Conservation (phyloP, 2,888 invertebrate species). For the Mellilla xanthometata region DNA sequence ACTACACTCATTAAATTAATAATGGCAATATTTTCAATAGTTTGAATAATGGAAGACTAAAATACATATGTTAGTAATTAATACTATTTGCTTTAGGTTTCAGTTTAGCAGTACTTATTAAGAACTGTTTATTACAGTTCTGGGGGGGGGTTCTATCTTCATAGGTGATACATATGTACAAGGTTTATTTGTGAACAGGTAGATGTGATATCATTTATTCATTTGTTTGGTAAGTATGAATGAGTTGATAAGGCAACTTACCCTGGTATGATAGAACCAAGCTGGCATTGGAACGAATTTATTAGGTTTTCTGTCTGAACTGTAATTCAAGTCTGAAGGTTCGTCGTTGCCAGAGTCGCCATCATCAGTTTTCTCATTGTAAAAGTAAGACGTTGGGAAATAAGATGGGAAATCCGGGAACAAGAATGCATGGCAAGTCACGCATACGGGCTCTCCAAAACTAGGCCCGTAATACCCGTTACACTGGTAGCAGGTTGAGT, state of each 20-base stretch:
- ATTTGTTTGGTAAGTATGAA: no score
- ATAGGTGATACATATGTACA: no score
- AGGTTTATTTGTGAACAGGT: no score
- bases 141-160: no score
- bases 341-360: constrained; percentile 98
- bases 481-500: constrained; percentile 90
- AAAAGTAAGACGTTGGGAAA: constrained; percentile 73
- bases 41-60: no score
- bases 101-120: no score
- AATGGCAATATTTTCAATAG: no score
- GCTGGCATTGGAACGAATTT: constrained; percentile 57
- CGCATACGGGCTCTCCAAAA: constrained; percentile 95
- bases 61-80: no score
- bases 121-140: no score
- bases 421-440: constrained; percentile 95
- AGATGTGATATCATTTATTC: no score
- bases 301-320: constrained; percentile 73
- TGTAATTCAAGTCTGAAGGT: constrained; percentile 87
- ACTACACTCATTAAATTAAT: no score
- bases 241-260: constrained; percentile 43
- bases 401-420: constrained; percentile 89
- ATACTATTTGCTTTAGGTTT: no score
- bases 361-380: constrained; percentile 88
- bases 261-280: constrained; percentile 59
- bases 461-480: constrained; percentile 96